Percentiles rank a stretch among this genome's conserved stretches.
phyloP scores from a whole-genome alignment of 2,113 vertebrate genomes.

The Puffinus mauretanicus region DNA sequence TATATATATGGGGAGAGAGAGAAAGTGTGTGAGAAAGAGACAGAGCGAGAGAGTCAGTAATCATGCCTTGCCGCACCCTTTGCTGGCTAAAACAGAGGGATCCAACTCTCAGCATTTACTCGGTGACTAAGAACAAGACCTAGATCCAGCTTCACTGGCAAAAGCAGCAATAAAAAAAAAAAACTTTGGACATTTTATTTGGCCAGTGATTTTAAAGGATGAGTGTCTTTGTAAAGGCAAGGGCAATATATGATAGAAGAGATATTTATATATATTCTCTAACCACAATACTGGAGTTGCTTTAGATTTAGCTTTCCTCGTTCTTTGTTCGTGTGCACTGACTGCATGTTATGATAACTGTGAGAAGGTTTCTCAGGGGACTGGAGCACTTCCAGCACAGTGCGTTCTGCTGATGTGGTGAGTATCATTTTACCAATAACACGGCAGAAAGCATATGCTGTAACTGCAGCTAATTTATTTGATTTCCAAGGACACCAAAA shows the following conservation, averaged over 20 bases:
- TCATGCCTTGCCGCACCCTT: neutral
- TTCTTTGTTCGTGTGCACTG: neutral
- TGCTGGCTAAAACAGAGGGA: neutral
- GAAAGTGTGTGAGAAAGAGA: neutral
- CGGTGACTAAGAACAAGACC: neutral
- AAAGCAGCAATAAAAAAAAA: neutral
- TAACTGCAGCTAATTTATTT: neutral
- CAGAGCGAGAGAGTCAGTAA: neutral
- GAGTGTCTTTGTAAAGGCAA: neutral
- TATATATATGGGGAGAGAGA: too few species aligned
- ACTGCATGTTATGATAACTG: neutral
- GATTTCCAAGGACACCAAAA: neutral
- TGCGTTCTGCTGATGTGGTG: neutral
- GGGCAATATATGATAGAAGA: neutral
- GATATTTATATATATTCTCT: neutral
- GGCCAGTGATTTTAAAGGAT: neutral
- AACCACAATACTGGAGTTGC: neutral
- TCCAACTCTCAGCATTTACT: neutral
- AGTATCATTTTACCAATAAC: neutral
- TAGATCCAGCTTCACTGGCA: neutral
- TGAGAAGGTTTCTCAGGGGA: neutral
- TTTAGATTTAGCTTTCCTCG: slow-evolving; percentile 34
- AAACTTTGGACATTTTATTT: neutral
- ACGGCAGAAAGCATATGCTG: neutral
- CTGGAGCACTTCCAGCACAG: neutral